Evolutionary conservation across 2,113 vertebrate species (phyloP).

Genomic region (Rattus norvegicus): DNA sequence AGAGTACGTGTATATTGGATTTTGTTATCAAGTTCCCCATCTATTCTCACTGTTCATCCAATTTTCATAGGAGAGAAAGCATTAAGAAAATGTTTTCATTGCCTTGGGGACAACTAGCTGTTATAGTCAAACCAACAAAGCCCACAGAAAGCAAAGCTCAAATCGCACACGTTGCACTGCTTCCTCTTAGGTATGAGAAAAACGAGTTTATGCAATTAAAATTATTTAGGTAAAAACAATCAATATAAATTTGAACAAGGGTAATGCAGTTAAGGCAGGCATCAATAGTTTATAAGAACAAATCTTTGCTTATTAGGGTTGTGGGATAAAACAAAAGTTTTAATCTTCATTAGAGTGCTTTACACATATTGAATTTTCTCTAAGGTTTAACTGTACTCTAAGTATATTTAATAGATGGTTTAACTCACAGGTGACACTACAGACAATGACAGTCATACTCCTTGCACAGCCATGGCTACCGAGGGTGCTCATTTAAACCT

Average conservation of each 20-base stretch:
- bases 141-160: constrained; percentile 18
- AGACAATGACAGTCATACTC: neutral
- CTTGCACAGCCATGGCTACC: neutral
- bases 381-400: neutral
- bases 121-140: constrained; percentile 63
- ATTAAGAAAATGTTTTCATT: constrained; percentile 40
- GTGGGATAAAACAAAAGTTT: constrained; percentile 58
- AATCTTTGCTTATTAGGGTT: constrained; percentile 31
- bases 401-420: constrained; percentile 22
- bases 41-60: constrained; percentile 57
- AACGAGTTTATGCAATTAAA: constrained; percentile 59
- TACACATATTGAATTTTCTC: neutral
- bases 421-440: neutral
- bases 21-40: constrained; percentile 61
- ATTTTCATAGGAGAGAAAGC: constrained; percentile 58
- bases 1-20: constrained; percentile 44
- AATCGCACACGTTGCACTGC: neutral
- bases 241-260: constrained; percentile 58
- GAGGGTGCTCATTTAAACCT: neutral
- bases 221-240: constrained; percentile 57
- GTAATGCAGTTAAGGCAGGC: constrained; percentile 38
- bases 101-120: constrained; percentile 59
- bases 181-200: constrained; percentile 54
- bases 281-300: constrained; percentile 44
- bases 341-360: constrained; percentile 48